A percentile compares a stretch with the other conserved stretches of the same genome.
These are phyloP conservation scores for Dinoponera quadriceps DNA, from an alignment of 1,140 invertebrate genomes.

Conservation along the genomic window DNA sequence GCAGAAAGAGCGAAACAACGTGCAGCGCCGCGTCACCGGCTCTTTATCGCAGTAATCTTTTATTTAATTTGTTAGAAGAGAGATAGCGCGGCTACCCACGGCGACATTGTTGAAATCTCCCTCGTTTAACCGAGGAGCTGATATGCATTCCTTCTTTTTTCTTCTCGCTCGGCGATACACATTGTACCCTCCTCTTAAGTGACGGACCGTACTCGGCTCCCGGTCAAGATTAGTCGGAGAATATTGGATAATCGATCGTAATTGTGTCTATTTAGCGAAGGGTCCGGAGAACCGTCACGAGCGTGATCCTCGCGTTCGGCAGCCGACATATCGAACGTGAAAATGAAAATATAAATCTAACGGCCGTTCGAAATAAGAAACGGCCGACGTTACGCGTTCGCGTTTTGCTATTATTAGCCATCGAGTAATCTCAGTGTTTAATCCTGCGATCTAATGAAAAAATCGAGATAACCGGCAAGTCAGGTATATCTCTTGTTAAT, in stretches of 20 bases:
- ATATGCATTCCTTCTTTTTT: neutral
- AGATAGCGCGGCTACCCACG: neutral
- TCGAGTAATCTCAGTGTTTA: constrained; percentile 44
- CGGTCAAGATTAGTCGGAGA: constrained; percentile 69
- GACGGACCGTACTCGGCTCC: neutral
- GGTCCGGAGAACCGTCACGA: constrained; percentile 8
- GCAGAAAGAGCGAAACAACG: no score
- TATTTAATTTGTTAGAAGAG: neutral
- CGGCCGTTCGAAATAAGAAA: neutral
- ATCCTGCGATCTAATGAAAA: constrained; percentile 19
- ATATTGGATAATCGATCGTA: constrained; percentile 78
- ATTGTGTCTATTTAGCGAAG: constrained; percentile 76
- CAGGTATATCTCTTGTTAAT: constrained; percentile 48
- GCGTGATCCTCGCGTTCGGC: constrained; percentile 9
- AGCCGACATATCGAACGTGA: neutral
- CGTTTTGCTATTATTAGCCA: constrained; percentile 47
- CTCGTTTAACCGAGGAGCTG: constrained; percentile 13
- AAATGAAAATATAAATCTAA: constrained; percentile 30
- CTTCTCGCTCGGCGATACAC: constrained; percentile 11
- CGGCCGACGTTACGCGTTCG: neutral
- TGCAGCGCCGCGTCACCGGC: no score
- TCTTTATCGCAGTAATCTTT: neutral
- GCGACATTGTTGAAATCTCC: constrained; percentile 2
- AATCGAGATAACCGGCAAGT: constrained; percentile 24
- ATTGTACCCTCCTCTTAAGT: constrained; percentile 37